Evolutionary conservation across 1,140 invertebrate species (phyloP), one percentile per base, ranked within the genome.

Genomic region (Adoxophyes honmai): DNA sequence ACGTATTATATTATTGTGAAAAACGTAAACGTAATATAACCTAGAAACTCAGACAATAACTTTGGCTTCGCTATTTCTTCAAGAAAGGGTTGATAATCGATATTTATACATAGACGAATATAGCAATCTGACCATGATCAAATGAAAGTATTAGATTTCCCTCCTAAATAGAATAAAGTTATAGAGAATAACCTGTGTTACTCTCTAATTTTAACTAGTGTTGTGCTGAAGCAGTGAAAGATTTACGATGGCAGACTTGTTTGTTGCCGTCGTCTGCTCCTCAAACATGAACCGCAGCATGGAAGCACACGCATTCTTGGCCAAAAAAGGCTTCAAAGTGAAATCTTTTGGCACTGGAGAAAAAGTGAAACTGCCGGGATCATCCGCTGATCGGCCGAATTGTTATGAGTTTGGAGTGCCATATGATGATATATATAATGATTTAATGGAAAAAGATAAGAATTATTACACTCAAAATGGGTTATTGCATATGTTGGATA

Each of bases 231-330:
- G 21, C 21, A 28, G 21, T 28, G 2, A 3, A 3, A 3, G 6
- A 3, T 28, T 38, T 21, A 28, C 16, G 15, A 58, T 58, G 57
- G 37, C 35, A 37, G 91, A 94, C 72, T 90, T 98, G 68, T 94
- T 92, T 78, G 93, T 99, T 73, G 98, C 98, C 8, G 97, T 99
- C 42, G 96, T 98, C 64, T 99, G 98, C 89, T 99, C 98, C 4
- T 98, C 97, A 75, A 99, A 99, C 87, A 99, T 99, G 96, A 99
- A 99, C 81, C 91, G 98, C 60, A 99, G 97, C 74, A 99, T 99
- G 98, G 98, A 99, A 91, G 98, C 98, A 9, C 98, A 99, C 92
- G 96, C 96, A 54, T 98, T 98, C 88, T 86, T 99, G 14, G 94
- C 95, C 54, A 99, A 99, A 91, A 98, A 98, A 81, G 98, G 98